Conservation (phyloP, 2,113 vertebrate genomes). For the Peromyscus californicus region DNA sequence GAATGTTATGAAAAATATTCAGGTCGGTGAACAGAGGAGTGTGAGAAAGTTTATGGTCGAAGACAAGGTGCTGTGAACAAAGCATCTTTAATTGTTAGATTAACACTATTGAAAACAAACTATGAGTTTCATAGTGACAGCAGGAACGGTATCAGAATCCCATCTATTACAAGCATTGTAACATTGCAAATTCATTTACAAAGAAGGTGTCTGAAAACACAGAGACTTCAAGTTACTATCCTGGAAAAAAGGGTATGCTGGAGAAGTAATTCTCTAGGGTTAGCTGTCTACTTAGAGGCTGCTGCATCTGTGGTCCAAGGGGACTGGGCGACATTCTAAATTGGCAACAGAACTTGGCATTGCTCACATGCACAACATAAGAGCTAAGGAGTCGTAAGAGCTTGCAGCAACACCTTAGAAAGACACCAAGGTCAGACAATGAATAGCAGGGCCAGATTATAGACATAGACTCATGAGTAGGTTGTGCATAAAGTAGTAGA, state of each 20-base stretch:
- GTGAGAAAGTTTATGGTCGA: background rate
- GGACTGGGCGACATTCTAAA: background rate
- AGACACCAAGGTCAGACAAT: background rate
- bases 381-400: background rate
- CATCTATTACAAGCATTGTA: background rate
- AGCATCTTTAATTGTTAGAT: background rate
- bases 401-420: background rate
- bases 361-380: background rate
- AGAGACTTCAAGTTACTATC: background rate
- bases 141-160: background rate
- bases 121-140: background rate
- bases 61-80: background rate
- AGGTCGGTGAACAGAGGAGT: background rate
- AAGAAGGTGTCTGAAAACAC: background rate
- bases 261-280: background rate
- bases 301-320: background rate
- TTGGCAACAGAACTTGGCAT: background rate
- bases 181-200: background rate
- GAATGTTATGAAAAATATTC: background rate
- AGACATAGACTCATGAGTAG: background rate
- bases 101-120: background rate
- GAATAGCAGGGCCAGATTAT: background rate
- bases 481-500: background rate
- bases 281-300: background rate
- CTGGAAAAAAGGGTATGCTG: background rate